phyloP scores from a whole-genome alignment of 2,113 vertebrate species.

The Pituophis catenifer region DNA sequence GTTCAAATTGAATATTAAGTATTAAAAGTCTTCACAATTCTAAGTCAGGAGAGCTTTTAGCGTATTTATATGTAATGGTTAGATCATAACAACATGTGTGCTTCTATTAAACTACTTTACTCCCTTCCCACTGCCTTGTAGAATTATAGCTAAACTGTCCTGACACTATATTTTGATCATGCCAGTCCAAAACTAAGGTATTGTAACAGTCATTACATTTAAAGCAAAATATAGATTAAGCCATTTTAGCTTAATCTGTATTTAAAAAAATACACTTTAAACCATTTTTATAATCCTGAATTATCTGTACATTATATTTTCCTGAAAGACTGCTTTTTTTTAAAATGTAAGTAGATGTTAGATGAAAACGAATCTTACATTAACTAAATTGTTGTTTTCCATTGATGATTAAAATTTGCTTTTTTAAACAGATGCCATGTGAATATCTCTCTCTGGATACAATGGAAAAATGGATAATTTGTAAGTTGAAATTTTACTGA shows the following conservation, averaged over 20 bases:
- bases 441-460: constrained; percentile 96
- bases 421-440: constrained; percentile 89
- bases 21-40: background rate
- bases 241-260: background rate
- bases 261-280: background rate
- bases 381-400: background rate
- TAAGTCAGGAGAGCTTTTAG: background rate
- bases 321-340: background rate
- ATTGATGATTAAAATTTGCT: constrained; percentile 26
- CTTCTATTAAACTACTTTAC: background rate
- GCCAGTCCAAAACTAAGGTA: background rate
- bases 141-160: background rate
- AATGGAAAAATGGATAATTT: constrained; percentile 99
- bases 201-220: background rate
- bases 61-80: background rate
- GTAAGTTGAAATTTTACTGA: constrained; percentile 78
- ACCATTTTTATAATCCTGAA: background rate
- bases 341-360: background rate
- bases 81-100: background rate
- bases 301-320: background rate
- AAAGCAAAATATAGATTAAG: background rate
- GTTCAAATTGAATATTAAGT: background rate
- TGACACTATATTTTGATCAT: background rate
- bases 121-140: background rate
- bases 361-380: background rate